Evolutionary conservation across 2,113 vertebrate genomes (phyloP), one percentile per base, ranked within the genome.

Genomic region (Rhynchomys soricoides): DNA sequence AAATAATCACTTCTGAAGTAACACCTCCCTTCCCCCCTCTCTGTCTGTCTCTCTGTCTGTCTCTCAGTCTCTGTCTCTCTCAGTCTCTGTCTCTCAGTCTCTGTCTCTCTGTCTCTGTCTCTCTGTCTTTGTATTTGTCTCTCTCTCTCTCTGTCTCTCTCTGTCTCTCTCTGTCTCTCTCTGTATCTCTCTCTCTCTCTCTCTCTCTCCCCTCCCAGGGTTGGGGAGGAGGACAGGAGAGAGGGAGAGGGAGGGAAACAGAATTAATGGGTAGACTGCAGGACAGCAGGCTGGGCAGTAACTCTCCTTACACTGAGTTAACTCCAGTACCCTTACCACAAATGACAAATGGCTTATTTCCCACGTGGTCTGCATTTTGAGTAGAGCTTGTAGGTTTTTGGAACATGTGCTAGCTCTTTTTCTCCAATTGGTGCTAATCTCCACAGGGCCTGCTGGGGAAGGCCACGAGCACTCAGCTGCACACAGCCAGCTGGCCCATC

Each of bases 1-100:
- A 81, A 59, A 74, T 31, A 95, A 91, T 73, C 31, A 37, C 22
- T 74, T 89, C 68, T 62, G n/a, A 79, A 96, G 96, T 78, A 93
- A 70, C 17, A 88, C 7, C 55, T 29, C 37, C 24, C n/a, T 29
- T n/a, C 8, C 34, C 21, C 48, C 52, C 34, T 22, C n/a, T 22
- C n/a, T n/a, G n/a, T n/a, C n/a, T n/a, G n/a, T n/a, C n/a, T n/a
- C n/a, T n/a, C n/a, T n/a, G n/a, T n/a, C n/a, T n/a, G n/a, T n/a
- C n/a, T n/a, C n/a, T n/a, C n/a, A n/a, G n/a, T n/a, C n/a, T n/a
- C n/a, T n/a, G n/a, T n/a, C n/a, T n/a, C n/a, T n/a, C n/a, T n/a
- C n/a, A n/a, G n/a, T n/a, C n/a, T n/a, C n/a, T n/a, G n/a, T n/a
- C n/a, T n/a, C n/a, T n/a, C n/a, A n/a, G n/a, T n/a, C n/a, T n/a